Evolutionary conservation across 64 coral and sea anemone species (phyloP).

Genomic region (Porites australiensis): DNA sequence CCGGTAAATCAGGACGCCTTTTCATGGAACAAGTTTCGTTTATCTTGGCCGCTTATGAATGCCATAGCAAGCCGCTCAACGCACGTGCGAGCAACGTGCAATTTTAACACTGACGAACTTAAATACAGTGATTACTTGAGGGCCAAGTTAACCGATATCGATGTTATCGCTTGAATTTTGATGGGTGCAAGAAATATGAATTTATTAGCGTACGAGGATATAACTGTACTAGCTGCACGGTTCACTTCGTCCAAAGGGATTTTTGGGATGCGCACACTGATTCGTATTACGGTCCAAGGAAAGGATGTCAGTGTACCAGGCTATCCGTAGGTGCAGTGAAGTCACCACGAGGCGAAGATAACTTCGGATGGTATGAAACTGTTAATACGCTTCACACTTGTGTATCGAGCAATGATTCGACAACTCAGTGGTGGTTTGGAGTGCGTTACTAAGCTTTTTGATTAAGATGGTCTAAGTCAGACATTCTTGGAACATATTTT

Average conservation of each 20-base stretch:
- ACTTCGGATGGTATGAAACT: conserved; percentile 49
- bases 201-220: conserved; percentile 56
- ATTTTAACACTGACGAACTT: conserved; percentile 59
- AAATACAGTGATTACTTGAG: conserved; percentile 70
- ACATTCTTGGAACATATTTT: too few relatives aligned
- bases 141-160: conserved; percentile 23
- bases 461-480: background rate
- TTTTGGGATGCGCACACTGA: conserved; percentile 15
- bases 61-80: conserved; percentile 28
- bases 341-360: background rate
- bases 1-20: conserved; percentile 49
- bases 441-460: background rate
- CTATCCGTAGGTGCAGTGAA: background rate
- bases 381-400: conserved; percentile 56
- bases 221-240: conserved; percentile 48
- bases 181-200: conserved; percentile 23
- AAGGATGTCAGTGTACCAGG: conserved; percentile 24
- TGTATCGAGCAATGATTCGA: conserved; percentile 36
- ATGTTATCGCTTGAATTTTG: background rate
- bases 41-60: conserved; percentile 50
- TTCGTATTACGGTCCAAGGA: background rate
- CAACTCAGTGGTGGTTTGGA: conserved; percentile 88
- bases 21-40: conserved; percentile 65
- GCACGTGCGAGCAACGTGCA: conserved; percentile 78
- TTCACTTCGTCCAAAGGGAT: background rate